A percentile compares a stretch with the other conserved stretches of the same genome.
phyloP scores from a whole-genome alignment of 2,797 vertebrate species.

The Pelobates cultripes region DNA sequence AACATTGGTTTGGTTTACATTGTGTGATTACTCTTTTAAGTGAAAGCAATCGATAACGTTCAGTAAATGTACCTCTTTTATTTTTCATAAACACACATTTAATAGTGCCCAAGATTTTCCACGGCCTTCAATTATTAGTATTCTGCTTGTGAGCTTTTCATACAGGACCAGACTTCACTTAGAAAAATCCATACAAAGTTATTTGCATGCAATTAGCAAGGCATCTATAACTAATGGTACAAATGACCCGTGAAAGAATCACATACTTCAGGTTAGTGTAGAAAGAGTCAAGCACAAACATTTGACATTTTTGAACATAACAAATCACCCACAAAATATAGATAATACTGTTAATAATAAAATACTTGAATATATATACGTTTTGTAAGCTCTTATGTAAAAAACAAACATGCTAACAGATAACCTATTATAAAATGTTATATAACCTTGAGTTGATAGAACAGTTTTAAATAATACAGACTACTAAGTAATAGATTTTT shows the following conservation, averaged over 20 bases:
- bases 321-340: not conserved
- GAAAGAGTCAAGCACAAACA: not conserved
- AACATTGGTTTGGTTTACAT: no score
- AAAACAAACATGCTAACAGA: no score
- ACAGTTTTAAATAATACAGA: no score
- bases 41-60: no score
- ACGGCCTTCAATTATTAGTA: conserved; percentile 18
- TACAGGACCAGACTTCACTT: conserved; percentile 34
- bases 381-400: no score
- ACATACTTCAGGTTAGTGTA: conserved; percentile 18
- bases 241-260: conserved; percentile 35
- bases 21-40: no score
- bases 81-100: not conserved
- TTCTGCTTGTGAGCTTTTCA: conserved; percentile 13
- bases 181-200: conserved; percentile 41
- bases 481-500: no score
- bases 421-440: no score
- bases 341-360: no score
- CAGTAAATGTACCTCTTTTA: no score
- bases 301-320: not conserved
- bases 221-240: conserved; percentile 27
- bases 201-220: conserved; percentile 40
- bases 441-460: no score
- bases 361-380: no score
- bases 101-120: not conserved